phyloP scores from a whole-genome alignment of 2,888 invertebrate genomes.

The Brachypterus glaber region DNA sequence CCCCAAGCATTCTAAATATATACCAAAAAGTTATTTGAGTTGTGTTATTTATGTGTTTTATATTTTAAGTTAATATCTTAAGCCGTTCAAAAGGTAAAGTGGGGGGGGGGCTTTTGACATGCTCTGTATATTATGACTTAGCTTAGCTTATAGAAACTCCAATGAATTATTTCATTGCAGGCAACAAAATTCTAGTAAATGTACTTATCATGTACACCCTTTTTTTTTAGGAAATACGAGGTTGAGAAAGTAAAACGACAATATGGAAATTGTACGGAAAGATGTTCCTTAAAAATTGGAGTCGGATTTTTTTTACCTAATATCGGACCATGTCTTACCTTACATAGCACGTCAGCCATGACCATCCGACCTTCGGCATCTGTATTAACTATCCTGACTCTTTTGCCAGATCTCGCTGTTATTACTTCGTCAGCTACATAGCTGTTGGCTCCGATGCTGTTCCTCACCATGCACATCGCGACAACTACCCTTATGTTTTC shows the following conservation, averaged over 20 bases:
- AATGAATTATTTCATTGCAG: too few relatives aligned
- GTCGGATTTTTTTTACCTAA: not conserved
- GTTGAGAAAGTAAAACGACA: too few relatives aligned
- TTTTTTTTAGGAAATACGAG: not conserved
- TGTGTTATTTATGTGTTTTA: too few relatives aligned
- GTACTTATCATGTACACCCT: too few relatives aligned
- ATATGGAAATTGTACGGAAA: not conserved
- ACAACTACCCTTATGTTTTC: conserved; percentile 68
- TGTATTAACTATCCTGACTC: conserved; percentile 84
- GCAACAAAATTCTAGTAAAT: too few relatives aligned
- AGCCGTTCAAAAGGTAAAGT: too few relatives aligned
- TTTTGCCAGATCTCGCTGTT: conserved; percentile 68
- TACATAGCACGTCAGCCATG: conserved; percentile 81
- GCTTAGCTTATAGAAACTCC: too few relatives aligned
- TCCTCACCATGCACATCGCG: conserved; percentile 77
- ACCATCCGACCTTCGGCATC: conserved; percentile 94
- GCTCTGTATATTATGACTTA: too few relatives aligned
- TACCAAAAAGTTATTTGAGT: too few relatives aligned
- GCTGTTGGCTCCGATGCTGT: conserved; percentile 78
- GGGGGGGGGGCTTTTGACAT: too few relatives aligned
- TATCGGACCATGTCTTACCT: conserved; percentile 47
- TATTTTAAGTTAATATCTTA: too few relatives aligned
- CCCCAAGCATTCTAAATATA: too few relatives aligned
- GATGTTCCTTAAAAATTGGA: not conserved
- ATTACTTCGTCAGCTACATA: conserved; percentile 90